Percentiles rank a stretch among this genome's conserved stretches.
Evolutionary conservation across 2,113 vertebrate genomes (phyloP).

Genomic region (Xiphias gladius): DNA sequence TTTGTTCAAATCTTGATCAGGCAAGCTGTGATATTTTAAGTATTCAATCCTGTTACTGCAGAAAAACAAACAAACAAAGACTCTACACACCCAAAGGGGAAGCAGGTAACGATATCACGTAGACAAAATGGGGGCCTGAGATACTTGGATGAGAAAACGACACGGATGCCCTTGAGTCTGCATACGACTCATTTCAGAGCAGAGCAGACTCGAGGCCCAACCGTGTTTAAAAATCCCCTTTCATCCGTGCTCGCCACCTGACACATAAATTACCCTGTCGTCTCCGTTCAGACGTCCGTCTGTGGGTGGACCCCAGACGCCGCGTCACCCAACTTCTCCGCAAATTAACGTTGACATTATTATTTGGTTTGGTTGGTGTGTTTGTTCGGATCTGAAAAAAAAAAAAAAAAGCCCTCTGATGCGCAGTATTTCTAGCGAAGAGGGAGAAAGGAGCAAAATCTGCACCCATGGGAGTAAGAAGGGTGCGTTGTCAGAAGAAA

Average conservation of each 20-base stretch:
- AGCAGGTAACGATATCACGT: constrained; percentile 46
- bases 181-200: constrained; percentile 25
- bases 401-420: not conserved
- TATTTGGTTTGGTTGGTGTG: not conserved
- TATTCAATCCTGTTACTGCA: not conserved
- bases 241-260: not conserved
- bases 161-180: constrained; percentile 42
- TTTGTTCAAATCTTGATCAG: not conserved
- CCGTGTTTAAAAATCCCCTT: constrained; percentile 33
- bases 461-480: no score
- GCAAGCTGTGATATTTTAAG: not conserved
- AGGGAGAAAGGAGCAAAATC: not conserved
- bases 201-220: constrained; percentile 18
- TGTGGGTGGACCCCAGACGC: constrained; percentile 10
- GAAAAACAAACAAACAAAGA: not conserved
- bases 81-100: not conserved
- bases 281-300: constrained; percentile 11
- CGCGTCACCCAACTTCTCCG: constrained; percentile 30
- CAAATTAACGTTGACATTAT: not conserved
- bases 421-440: not conserved
- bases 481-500: accelerated
- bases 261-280: not conserved
- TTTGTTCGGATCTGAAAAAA: not conserved
- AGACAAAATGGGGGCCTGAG: constrained; percentile 60
- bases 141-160: constrained; percentile 20